Evolutionary conservation across 2,113 vertebrate genomes (phyloP).

Genomic region (Dicrurus megarhynchus): DNA sequence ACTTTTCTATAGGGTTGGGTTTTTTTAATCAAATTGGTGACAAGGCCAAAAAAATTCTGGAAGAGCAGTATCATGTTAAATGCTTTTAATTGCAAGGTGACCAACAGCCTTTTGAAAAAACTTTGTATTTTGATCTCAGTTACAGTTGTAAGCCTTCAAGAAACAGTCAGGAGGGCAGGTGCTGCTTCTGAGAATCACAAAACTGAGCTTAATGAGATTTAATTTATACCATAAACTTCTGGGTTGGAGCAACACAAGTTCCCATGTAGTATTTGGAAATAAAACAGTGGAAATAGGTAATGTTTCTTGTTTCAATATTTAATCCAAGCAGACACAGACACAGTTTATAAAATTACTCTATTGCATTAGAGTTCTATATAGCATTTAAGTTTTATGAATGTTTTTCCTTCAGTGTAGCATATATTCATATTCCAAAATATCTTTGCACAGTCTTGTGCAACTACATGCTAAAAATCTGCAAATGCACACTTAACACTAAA

Average conservation of each 20-base stretch:
- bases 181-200: neutral
- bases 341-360: conserved; percentile 70
- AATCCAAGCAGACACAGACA: conserved; percentile 65
- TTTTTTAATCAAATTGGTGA: neutral
- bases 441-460: conserved; percentile 67
- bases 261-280: neutral
- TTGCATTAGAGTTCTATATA: conserved; percentile 74
- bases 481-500: conserved; percentile 72
- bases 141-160: neutral
- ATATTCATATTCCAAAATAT: conserved; percentile 72
- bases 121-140: neutral
- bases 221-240: neutral
- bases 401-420: conserved; percentile 68
- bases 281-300: conserved; percentile 29
- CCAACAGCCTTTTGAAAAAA: neutral
- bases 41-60: neutral
- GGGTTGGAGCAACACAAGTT: neutral
- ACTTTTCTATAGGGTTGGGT: neutral
- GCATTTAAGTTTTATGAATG: conserved; percentile 60
- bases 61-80: neutral
- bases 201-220: neutral
- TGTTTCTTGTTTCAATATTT: conserved; percentile 50
- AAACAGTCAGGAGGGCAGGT: neutral
- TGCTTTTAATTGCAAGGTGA: neutral
- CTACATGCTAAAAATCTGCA: conserved; percentile 76